Evolutionary conservation across 2,797 vertebrate species (phyloP).

Genomic region (Phrynocephalus forsythii): DNA sequence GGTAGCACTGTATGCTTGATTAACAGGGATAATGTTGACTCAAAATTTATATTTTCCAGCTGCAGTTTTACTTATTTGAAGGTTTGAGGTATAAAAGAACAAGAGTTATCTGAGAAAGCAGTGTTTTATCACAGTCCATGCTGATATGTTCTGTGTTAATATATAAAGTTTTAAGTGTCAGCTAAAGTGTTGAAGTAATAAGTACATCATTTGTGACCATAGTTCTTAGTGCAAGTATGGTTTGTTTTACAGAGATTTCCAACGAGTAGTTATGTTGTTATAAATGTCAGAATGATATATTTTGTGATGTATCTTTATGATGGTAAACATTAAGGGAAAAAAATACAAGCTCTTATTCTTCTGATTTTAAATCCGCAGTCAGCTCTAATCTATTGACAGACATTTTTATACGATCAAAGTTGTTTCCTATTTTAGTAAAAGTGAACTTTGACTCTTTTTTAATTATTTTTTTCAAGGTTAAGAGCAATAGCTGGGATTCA

Average conservation of each 20-base stretch:
- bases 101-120: not conserved
- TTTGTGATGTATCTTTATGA: not conserved
- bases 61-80: not conserved
- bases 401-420: constrained; percentile 58
- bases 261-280: not conserved
- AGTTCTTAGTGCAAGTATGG: not conserved
- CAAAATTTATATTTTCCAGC: not conserved
- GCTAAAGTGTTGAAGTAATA: not conserved
- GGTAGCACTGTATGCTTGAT: not conserved
- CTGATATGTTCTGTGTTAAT: not conserved
- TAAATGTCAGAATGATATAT: not conserved
- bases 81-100: not conserved
- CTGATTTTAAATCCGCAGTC: constrained; percentile 49
- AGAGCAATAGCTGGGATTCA: accelerated
- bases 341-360: not conserved
- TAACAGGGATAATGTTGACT: not conserved
- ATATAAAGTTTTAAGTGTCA: not conserved
- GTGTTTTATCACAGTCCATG: not conserved
- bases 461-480: constrained; percentile 50
- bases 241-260: not conserved
- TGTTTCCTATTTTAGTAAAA: constrained; percentile 63
- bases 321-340: not conserved
- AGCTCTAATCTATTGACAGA: constrained; percentile 53
- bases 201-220: not conserved
- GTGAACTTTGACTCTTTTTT: constrained; percentile 59